phyloP scores from a whole-genome alignment of 2,797 vertebrate species.

The Mormyrops boulengeri region DNA sequence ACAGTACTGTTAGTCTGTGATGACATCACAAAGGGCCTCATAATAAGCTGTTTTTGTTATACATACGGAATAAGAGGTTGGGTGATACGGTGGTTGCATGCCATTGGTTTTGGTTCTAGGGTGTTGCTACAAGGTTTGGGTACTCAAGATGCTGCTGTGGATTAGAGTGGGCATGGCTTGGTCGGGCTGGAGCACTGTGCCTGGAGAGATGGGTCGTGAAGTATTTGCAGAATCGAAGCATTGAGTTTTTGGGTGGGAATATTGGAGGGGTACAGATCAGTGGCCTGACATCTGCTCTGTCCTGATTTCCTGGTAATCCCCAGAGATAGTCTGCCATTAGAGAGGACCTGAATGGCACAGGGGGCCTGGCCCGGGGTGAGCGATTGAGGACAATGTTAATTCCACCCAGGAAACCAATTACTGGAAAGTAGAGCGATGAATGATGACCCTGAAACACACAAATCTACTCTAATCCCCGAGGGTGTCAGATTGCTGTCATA shows the following conservation, averaged over 20 bases:
- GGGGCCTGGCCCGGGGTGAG: neutral
- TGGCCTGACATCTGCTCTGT: conserved; percentile 49
- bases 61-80: neutral
- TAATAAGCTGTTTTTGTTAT: neutral
- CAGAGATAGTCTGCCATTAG: conserved; percentile 38
- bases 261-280: conserved; percentile 31
- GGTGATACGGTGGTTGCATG: neutral
- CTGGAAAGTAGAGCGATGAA: conserved; percentile 41
- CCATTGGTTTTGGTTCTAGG: neutral
- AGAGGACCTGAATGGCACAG: conserved; percentile 39
- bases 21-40: neutral
- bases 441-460: conserved; percentile 29
- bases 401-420: conserved; percentile 48
- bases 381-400: conserved; percentile 36
- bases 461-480: neutral
- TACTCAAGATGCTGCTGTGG: neutral
- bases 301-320: conserved; percentile 57
- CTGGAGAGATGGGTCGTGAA: neutral
- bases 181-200: neutral
- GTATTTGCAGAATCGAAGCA: neutral
- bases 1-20: neutral
- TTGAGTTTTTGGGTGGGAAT: neutral
- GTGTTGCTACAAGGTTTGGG: neutral
- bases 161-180: neutral
- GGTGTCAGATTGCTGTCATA: neutral